Base-by-base conservation (phyloP, 2,113 vertebrate genomes). In the Phylloscopus trochiloides region DNA sequence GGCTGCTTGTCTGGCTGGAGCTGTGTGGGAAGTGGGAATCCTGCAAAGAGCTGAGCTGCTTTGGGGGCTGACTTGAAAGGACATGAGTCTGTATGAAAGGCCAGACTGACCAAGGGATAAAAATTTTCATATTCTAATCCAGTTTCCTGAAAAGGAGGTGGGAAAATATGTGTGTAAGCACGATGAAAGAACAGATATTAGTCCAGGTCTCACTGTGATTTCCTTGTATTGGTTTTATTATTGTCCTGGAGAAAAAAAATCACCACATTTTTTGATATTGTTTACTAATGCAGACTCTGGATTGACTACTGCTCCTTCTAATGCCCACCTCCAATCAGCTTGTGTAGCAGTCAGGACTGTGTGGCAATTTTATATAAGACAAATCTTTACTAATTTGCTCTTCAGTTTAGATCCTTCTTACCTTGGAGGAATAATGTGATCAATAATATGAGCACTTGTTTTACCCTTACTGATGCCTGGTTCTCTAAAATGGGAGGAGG, bases 361-460 rank as follows among this genome's bases (percentile, higher is more conserved):
- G 36, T 45, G 62, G 32, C 25, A 45, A 24, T 61, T 90, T 55
- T 51, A 52, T 52, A 14, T 34, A 43, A 14, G 43, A 15, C 18
- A 65, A 52, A 7, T 38, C 19, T 72, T 88, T 65, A 43, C 22
- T 81, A 32, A 63, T 67, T 67, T 83, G 5, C 14, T 83, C 78
- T 90, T 58, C 45, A 55, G 10, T 75, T 86, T 65, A 86, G 51
- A 38, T 55, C 9, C 28, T 82, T 86, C 11, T 57, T 85, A 43
- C 45, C 14, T 63, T 0, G 0, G 48, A 75, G n/a, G 10, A 82
- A 38, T 28, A 36, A 9, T 7, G 31, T 61, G 8, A 36, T 61
- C 13, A 82, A 34, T 28, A 36, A 9, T 7, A 26, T 61, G 8
- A 36, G 57, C 13, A 5, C 25, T 72, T 54, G 9, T 57, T 88